These are phyloP conservation scores for Megalops atlanticus DNA, from an alignment of 2,113 vertebrate genomes.

Conservation along the genomic window DNA sequence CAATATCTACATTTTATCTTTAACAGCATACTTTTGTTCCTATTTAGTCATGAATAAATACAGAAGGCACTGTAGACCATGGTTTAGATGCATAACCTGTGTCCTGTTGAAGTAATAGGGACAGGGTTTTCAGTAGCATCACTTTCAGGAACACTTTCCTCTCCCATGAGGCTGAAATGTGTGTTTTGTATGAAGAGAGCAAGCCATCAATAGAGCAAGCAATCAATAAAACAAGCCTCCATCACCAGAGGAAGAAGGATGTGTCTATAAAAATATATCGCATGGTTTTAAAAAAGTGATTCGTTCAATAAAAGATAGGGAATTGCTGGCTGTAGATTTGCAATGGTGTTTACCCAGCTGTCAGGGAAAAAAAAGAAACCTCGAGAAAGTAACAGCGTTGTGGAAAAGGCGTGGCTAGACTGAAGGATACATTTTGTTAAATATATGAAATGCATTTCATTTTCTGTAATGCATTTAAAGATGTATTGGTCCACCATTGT, in stretches of 20 bases:
- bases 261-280: slow-evolving; percentile 26
- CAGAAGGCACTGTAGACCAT: not conserved
- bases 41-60: not conserved
- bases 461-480: too few relatives aligned
- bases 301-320: slow-evolving; percentile 43
- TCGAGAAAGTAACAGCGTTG: not conserved
- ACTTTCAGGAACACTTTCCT: slow-evolving; percentile 31
- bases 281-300: slow-evolving; percentile 39
- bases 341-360: slow-evolving; percentile 20
- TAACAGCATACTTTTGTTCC: too few relatives aligned
- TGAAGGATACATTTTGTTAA: too few relatives aligned
- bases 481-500: not conserved
- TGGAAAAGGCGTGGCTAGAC: too few relatives aligned
- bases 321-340: slow-evolving; percentile 15
- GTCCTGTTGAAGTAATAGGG: not conserved
- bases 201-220: slow-evolving; percentile 45
- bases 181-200: slow-evolving; percentile 55
- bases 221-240: slow-evolving; percentile 45
- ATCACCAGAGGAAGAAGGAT: slow-evolving; percentile 27
- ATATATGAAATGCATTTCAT: too few relatives aligned
- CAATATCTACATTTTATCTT: too few relatives aligned
- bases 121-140: not conserved
- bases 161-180: slow-evolving; percentile 44
- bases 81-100: not conserved
- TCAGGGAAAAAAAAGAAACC: not conserved